Evolutionary conservation across 2,888 invertebrate genomes (phyloP), one percentile per base, ranked within the genome.

Genomic region (Lochmaea crataegi): DNA sequence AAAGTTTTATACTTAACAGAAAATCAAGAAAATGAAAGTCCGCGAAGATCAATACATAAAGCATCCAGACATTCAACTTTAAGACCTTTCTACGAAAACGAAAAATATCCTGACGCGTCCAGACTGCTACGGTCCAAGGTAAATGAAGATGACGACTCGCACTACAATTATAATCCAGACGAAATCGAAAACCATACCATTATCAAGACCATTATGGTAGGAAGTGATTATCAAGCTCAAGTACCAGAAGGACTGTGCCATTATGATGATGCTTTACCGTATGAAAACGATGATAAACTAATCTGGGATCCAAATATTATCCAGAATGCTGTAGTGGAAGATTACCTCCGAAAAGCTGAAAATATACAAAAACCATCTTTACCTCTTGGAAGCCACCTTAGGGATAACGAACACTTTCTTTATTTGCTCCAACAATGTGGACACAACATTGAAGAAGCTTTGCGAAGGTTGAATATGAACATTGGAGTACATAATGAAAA

Each of bases 221-320:
- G 98, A 14, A 92, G 93, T 77, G 96, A 96, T 83, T 98, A 94
- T 85, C 98, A 98, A 88, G 98, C 98, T 3, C 92, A 91, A 68
- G 96, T 98, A 83, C 98, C 98, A 1, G 96, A 96, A 84, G 97
- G 96, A 0, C 89, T 98, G 18, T 94, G 94, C 82, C 94, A 93
- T 83, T 98, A 98, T 86, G 98, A 96, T 82, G 97, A 97, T 87
- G 95, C 95, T 14, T 87, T 96, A 75, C 96, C 96, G 0, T 97
- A 97, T 84, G 96, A 97, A 88, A 98, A 97, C 88, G 97, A 98
- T 84, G 98, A 98, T 84, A 96, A 96, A 87, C 89, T 97, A 68
- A 88, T 98, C 11, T 98, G 98, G 98, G 96, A 97, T 85, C 97
- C 98, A 0, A 90, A 90, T 79, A 91, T 91, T 76, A 88, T 97